Evolutionary conservation across 2,797 vertebrate species (phyloP).

Genomic region (Epinephelus awoara): DNA sequence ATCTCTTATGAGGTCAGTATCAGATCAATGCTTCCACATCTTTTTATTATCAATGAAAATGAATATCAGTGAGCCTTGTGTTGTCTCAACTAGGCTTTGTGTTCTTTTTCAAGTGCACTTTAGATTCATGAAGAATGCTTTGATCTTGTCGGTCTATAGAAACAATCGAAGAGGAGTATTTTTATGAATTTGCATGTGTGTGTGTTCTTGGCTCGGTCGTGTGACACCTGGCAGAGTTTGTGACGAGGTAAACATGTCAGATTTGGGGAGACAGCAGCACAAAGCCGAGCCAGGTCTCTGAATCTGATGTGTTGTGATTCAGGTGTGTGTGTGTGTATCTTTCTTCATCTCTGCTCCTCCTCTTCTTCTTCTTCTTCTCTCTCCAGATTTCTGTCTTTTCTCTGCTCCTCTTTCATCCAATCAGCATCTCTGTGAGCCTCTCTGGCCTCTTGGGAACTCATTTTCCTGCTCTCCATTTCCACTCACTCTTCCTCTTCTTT

Average conservation of each 20-base stretch:
- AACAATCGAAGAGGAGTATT: background rate
- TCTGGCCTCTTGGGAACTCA: conserved; percentile 40
- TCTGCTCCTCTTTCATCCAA: conserved; percentile 29
- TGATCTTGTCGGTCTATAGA: conserved; percentile 1
- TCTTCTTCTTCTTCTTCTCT: background rate
- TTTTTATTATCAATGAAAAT: background rate
- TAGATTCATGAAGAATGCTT: background rate
- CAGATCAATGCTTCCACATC: background rate
- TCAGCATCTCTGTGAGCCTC: background rate
- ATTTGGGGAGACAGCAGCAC: conserved; percentile 12
- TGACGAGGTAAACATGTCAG: conserved; percentile 4
- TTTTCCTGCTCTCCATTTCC: conserved; percentile 22
- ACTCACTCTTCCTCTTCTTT: background rate
- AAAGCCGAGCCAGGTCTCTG: background rate
- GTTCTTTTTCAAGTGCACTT: background rate
- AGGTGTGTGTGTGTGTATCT: background rate
- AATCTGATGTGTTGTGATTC: background rate
- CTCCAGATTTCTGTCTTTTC: background rate
- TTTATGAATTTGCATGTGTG: background rate
- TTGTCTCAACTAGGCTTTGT: too few species aligned
- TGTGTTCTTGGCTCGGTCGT: conserved; percentile 10
- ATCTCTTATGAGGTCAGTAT: background rate
- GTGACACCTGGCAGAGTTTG: conserved; percentile 10
- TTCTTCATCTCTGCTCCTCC: conserved; percentile 13
- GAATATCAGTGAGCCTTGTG: too few species aligned